These are phyloP conservation scores for Hyaena hyaena DNA, from an alignment of 2,113 vertebrate species.

Conservation along the genomic window DNA sequence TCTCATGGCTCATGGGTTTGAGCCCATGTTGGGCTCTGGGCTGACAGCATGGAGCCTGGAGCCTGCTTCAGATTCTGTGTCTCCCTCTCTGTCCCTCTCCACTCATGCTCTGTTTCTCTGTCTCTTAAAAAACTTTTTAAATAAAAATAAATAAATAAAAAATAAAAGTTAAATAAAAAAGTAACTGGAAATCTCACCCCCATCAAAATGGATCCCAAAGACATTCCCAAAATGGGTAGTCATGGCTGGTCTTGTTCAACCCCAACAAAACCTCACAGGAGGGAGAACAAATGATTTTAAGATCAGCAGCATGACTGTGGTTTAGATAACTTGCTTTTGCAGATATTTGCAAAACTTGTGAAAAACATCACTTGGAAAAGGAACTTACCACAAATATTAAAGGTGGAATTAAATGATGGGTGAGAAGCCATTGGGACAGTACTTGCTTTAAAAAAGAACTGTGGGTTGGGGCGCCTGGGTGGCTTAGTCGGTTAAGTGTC, in stretches of 20 bases:
- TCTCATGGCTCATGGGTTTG: no score
- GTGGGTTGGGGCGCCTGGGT: no score
- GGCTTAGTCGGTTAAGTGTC: no score
- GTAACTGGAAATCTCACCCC: constrained; percentile 70
- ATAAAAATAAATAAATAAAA: no score
- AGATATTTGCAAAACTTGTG: constrained; percentile 66
- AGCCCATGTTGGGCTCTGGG: no score
- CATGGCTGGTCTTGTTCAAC: constrained; percentile 76
- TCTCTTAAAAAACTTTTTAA: no score
- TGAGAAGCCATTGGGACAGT: neutral
- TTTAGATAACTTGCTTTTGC: constrained; percentile 63
- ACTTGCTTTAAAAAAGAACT: constrained; percentile 14
- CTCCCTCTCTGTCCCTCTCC: no score
- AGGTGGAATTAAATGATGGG: constrained; percentile 47
- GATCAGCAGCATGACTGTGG: constrained; percentile 39
- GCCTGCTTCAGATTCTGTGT: no score
- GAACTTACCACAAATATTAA: constrained; percentile 65
- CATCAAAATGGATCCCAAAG: constrained; percentile 53
- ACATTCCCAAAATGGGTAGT: constrained; percentile 61
- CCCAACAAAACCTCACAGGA: constrained; percentile 70
- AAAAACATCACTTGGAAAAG: constrained; percentile 69
- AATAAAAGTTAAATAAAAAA: neutral
- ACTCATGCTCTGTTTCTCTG: no score
- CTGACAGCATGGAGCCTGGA: no score
- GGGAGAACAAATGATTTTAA: constrained; percentile 61